Percentiles rank a stretch among this genome's conserved stretches.
Evolutionary conservation across 1,140 invertebrate genomes (phyloP).

Genomic region (Venturia canescens): DNA sequence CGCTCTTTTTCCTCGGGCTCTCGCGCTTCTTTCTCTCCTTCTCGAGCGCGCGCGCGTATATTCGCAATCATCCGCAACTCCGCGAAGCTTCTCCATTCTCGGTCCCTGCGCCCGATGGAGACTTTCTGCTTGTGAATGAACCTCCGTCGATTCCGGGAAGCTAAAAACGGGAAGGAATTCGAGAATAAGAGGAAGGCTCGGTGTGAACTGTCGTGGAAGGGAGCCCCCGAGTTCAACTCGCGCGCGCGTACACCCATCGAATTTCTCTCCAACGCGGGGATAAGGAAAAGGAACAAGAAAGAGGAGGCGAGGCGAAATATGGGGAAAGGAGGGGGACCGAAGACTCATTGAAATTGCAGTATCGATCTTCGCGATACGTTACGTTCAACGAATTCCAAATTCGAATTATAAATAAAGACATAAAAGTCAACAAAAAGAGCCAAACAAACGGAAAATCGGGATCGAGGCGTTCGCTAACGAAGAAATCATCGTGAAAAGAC

Average conservation of each 20-base stretch:
- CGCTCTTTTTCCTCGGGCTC: constrained; percentile 18
- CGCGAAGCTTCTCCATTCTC: constrained; percentile 9
- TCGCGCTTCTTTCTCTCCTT: not conserved
- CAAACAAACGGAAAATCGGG: constrained; percentile 4
- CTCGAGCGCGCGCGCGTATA: not conserved
- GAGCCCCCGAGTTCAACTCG: constrained; percentile 42
- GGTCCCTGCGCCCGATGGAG: constrained; percentile 3
- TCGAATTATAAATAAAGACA: constrained; percentile 18
- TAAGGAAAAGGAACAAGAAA: constrained; percentile 33
- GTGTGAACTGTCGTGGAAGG: not conserved
- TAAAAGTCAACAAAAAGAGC: not conserved
- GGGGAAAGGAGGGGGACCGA: constrained; percentile 28
- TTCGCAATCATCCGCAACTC: not conserved
- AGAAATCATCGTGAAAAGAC: not conserved
- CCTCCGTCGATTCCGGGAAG: constrained; percentile 62
- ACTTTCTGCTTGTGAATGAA: constrained; percentile 58
- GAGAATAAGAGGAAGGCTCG: constrained; percentile 49
- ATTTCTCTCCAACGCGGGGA: not conserved
- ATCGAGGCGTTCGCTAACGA: not conserved
- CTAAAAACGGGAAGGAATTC: constrained; percentile 67
- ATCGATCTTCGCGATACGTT: constrained; percentile 38
- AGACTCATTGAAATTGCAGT: constrained; percentile 47
- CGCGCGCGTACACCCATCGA: constrained; percentile 6
- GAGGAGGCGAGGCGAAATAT: constrained; percentile 5
- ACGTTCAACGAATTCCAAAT: constrained; percentile 34